These are phyloP conservation scores for Lutraria lutraria DNA, from an alignment of 2,888 invertebrate species.

Conservation along the genomic window DNA sequence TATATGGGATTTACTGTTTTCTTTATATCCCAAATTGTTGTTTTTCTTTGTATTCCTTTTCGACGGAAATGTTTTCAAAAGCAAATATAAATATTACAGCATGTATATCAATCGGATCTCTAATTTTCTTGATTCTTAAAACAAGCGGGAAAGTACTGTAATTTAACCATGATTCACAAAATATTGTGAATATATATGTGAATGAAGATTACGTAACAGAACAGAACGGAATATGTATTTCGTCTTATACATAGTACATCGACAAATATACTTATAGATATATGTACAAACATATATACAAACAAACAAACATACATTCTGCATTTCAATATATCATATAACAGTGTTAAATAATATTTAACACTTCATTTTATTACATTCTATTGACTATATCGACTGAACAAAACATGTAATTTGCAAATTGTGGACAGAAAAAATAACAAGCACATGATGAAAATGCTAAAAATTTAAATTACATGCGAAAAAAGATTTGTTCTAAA, in stretches of 20 bases:
- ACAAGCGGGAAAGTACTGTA: background rate
- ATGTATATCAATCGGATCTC: background rate
- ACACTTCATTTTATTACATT: background rate
- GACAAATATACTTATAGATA: too few relatives aligned
- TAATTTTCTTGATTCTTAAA: background rate
- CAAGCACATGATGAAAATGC: slow-evolving; percentile 3
- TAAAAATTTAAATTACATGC: slow-evolving; percentile 37
- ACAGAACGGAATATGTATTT: too few relatives aligned
- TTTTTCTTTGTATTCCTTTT: background rate
- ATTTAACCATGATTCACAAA: background rate
- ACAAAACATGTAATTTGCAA: slow-evolving; percentile 6
- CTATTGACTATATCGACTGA: background rate
- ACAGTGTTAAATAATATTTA: background rate
- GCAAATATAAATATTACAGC: slow-evolving; percentile 12
- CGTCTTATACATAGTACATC: too few relatives aligned
- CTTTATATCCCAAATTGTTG: background rate
- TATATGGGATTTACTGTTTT: background rate
- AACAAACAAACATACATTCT: too few relatives aligned
- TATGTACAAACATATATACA: background rate
- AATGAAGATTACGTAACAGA: too few relatives aligned
- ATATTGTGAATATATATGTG: too few relatives aligned
- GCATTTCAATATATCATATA: too few relatives aligned
- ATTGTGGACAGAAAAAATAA: background rate
- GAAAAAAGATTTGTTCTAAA: slow-evolving; percentile 37
- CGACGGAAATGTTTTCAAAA: background rate